Evolutionary conservation across 1,140 invertebrate genomes (phyloP), one percentile per base, ranked within the genome.

Genomic region (Plodia interpunctella): DNA sequence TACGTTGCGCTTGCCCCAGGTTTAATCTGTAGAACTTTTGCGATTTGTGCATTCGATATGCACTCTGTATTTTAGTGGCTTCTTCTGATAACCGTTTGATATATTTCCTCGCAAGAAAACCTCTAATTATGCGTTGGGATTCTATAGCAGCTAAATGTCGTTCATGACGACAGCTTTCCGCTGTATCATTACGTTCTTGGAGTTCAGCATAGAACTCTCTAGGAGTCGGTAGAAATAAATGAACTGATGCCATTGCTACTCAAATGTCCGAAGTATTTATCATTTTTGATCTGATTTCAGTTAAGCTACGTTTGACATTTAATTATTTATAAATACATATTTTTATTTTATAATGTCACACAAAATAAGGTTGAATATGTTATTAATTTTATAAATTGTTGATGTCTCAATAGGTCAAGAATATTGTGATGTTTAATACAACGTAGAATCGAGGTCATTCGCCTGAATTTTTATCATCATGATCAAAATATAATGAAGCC

Each of bases 21-120:
- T 79, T 81, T 8, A 60, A 64, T 35, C 79, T 69, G 28, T 79
- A 82, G n/a, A 71, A 68, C 66, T 80, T 85, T 17, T 78, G 62
- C 5, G 81, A 79, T 56, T 21, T 62, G 25, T 85, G 78, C 20
- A 73, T 55, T 74, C 87, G 80, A 52, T 80, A 87, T n/a, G 82
- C 84, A 30, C 82, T 80, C 55, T 89, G 87, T 61, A 89, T 89
- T 17, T 57, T 85, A 15, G 57, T 80, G 8, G 83, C 87, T 55
- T 89, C 84, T 57, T 76, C 65, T 9, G 80, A 70, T 38, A 89
- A 59, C 80, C 80, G 86, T 13, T 74, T 72, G 15, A 89, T 59
- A 55, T 87, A 74, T 60, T 87, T 89, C 49, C 84, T 76, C 30
- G 85, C 82, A 52, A 87, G 65, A 53, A 82, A 77, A 19, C 84